Percentiles rank a stretch among this genome's conserved stretches.
These are phyloP conservation scores for Alviniconcha strummeri DNA, from an alignment of 2,888 invertebrate genomes.

Conservation along the genomic window DNA sequence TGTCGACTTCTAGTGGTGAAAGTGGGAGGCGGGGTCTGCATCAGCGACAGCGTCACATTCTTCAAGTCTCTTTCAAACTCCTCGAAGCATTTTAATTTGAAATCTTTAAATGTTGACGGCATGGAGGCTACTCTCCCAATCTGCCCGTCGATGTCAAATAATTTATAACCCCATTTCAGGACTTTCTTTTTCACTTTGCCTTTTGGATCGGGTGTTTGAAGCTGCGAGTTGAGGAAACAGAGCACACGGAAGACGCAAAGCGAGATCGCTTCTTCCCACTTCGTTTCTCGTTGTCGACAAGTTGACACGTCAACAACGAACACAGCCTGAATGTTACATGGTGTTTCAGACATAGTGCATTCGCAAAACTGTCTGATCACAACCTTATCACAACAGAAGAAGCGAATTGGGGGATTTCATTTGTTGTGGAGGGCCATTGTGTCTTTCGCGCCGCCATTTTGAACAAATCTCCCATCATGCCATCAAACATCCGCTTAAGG, in stretches of 20 bases:
- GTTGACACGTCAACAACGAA: conserved; percentile 52
- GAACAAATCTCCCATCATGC: conserved; percentile 36
- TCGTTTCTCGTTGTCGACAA: conserved; percentile 26
- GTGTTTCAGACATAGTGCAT: conserved; percentile 23
- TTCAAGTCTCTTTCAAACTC: conserved; percentile 60
- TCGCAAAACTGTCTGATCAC: neutral
- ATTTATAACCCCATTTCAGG: conserved; percentile 63
- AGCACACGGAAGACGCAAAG: conserved; percentile 55
- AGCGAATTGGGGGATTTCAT: neutral
- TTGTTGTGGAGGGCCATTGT: neutral
- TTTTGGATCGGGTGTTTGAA: conserved; percentile 31
- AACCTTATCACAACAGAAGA: neutral
- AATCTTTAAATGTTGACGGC: conserved; percentile 43
- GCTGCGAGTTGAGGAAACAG: conserved; percentile 43
- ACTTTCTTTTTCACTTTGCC: conserved; percentile 22
- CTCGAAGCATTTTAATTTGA: conserved; percentile 59
- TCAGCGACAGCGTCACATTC: conserved; percentile 25
- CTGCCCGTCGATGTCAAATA: conserved; percentile 51
- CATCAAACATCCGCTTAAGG: conserved; percentile 9
- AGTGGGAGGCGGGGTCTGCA: no score
- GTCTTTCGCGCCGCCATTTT: conserved; percentile 46
- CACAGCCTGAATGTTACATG: conserved; percentile 44
- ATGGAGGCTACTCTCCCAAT: neutral
- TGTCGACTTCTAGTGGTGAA: neutral
- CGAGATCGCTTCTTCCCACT: conserved; percentile 47